phyloP scores from a whole-genome alignment of 1,140 invertebrate genomes.

The Drosophila aff. region DNA sequence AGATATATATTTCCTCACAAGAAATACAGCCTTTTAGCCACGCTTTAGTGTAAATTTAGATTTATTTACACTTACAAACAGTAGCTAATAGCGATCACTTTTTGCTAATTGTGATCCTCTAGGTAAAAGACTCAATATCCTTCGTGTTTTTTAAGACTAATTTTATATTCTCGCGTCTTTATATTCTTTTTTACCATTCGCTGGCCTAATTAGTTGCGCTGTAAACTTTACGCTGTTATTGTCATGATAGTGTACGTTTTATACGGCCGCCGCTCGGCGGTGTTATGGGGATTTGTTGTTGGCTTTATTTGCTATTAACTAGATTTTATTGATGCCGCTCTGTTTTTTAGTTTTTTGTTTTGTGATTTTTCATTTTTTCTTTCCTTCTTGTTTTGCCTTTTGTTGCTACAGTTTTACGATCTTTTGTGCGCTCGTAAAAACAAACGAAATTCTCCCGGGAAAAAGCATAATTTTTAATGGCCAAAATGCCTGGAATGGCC shows the following conservation, averaged over 20 bases:
- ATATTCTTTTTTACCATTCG: constrained; percentile 2
- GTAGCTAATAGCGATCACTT: neutral
- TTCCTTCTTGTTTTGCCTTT: constrained; percentile 1
- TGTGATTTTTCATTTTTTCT: constrained; percentile 17
- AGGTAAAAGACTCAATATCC: neutral
- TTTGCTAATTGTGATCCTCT: neutral
- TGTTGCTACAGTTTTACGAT: constrained; percentile 47
- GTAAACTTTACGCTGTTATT: constrained; percentile 63
- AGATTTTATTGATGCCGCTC: constrained; percentile 55
- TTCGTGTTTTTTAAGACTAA: neutral
- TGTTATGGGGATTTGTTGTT: constrained; percentile 60
- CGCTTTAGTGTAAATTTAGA: neutral
- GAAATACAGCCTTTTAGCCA: neutral
- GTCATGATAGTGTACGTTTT: constrained; percentile 57
- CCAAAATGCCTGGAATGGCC: constrained; percentile 31
- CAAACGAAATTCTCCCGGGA: constrained; percentile 61
- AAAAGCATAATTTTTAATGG: constrained; percentile 68
- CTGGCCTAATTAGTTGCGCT: constrained; percentile 71
- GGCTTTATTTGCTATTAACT: constrained; percentile 79
- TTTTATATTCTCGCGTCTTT: neutral
- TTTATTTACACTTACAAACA: neutral
- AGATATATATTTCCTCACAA: neutral
- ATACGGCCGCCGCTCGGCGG: constrained; percentile 31
- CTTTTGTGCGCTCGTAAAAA: constrained; percentile 68
- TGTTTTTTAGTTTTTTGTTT: constrained; percentile 35